phyloP scores from a whole-genome alignment of 2,113 vertebrate genomes.

The Cygnus atratus region DNA sequence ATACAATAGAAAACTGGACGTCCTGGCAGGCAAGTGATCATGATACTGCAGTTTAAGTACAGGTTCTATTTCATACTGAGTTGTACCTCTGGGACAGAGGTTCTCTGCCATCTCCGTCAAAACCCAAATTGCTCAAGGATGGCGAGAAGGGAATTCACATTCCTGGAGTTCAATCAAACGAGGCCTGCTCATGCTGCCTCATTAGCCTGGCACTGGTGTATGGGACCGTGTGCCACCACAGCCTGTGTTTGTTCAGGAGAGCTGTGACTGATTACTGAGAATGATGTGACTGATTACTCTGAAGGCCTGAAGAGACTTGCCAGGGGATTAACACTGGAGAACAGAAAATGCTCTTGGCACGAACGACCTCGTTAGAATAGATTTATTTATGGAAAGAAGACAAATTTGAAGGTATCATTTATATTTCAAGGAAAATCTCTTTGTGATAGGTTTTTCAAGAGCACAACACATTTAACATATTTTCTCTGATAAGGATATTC shows the following conservation, averaged over 20 bases:
- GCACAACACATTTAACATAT: not conserved
- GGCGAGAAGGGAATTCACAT: not conserved
- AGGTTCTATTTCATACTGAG: not conserved
- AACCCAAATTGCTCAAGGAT: not conserved
- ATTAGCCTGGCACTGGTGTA: not conserved
- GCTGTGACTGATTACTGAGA: not conserved
- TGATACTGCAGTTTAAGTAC: not conserved
- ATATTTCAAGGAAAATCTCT: not conserved
- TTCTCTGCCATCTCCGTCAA: not conserved
- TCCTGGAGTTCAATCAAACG: not conserved
- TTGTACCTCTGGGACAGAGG: not conserved
- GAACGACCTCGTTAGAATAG: not conserved
- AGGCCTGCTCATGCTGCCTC: not conserved
- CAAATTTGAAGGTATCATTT: not conserved
- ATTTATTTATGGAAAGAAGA: not conserved
- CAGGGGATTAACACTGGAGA: not conserved
- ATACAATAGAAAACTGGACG: not conserved
- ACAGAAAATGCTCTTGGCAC: not conserved
- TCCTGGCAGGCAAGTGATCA: not conserved
- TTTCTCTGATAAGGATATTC: not conserved
- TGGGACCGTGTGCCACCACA: fast-evolving
- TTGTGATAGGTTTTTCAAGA: not conserved
- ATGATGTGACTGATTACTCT: not conserved
- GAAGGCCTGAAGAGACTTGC: not conserved
- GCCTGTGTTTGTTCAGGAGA: not conserved